Evolutionary conservation across 2,888 invertebrate species (phyloP), one percentile per base, ranked within the genome.

Genomic region (Automeris io): DNA sequence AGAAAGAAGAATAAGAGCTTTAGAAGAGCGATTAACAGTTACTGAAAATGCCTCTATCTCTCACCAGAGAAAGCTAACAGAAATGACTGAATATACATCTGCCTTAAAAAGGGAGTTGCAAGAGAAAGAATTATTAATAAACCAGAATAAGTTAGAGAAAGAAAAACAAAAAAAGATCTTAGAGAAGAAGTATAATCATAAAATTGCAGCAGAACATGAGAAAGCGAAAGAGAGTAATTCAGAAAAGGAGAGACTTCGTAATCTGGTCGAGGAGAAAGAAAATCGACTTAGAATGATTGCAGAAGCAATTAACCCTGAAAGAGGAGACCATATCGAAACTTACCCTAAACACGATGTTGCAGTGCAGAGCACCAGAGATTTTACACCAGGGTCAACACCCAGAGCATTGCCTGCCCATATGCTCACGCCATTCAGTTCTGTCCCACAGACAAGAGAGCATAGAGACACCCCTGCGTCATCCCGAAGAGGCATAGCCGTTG

Each of bases 201-300:
- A 90, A 58, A 89, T 94, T 18, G 93, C 91, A 0, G 88, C 89
- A 1, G 93, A 94, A 66, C 92, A 92, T 42, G 94, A 94, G 49
- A 93, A 92, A 64, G 91, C 90, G 12, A 90, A 91, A 33, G 93
- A 95, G 68, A 82, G 93, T 11, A 62, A 74, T 22, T 54, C 52
- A 0, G 82, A 86, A 37, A 79, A 77, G 16, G 80, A 82, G 34
- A 57, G 73, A 37, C 53, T 82, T 7, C 61, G 57, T 13, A 78
- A 74, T 43, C 79, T 66, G 1, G 67, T 71, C 0, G 82, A 83
- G 41, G 85, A 87, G 33, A 85, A 85, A 35, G 83, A 87, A 24
- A 85, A 86, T 41, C 57, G 81, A n/a, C 57, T 87, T 2, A 60
- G 85, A 29, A 78, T 85, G 9, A 85, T 86, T 11, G 80, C 79